Conservation (phyloP, 1,140 invertebrate species). For the Ooceraea biroi region DNA sequence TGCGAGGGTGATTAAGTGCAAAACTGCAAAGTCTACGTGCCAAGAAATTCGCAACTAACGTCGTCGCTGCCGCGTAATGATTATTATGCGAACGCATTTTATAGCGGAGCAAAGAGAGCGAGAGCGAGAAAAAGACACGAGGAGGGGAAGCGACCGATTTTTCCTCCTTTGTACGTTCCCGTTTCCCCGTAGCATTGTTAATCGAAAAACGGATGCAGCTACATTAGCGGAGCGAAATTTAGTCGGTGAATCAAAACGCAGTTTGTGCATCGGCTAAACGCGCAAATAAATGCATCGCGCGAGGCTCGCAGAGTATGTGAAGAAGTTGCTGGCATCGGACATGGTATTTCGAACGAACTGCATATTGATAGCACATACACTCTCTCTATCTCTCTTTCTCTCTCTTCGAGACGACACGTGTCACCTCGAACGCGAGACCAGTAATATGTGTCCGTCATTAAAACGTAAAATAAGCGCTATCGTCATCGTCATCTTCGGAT, state of each 20-base stretch:
- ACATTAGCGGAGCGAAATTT: constrained; percentile 20
- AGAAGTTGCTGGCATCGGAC: constrained; percentile 47
- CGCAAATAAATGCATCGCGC: constrained; percentile 30
- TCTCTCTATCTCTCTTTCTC: neutral
- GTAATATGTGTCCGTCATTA: constrained; percentile 55
- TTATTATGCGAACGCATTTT: constrained; percentile 42
- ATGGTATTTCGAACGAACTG: constrained; percentile 44
- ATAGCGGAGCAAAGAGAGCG: neutral
- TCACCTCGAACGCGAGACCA: constrained; percentile 33
- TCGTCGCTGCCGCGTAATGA: constrained; percentile 9
- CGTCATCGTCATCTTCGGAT: constrained; percentile 27
- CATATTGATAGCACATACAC: constrained; percentile 39
- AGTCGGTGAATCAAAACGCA: constrained; percentile 57
- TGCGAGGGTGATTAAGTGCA: constrained; percentile 23
- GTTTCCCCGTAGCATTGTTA: constrained; percentile 34
- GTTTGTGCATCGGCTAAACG: constrained; percentile 11
- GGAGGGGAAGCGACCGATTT: constrained; percentile 8
- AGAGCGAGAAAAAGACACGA: neutral
- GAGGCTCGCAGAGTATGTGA: constrained; percentile 48
- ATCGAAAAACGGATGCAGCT: constrained; percentile 52
- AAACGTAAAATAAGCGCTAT: constrained; percentile 50
- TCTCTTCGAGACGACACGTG: constrained; percentile 33
- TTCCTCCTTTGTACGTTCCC: constrained; percentile 33
- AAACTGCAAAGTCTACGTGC: constrained; percentile 25
- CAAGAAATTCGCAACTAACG: constrained; percentile 50